Evolutionary conservation across 1,140 invertebrate genomes (phyloP), one percentile per base, ranked within the genome.

Genomic region (Drosophila parabipectinata): DNA sequence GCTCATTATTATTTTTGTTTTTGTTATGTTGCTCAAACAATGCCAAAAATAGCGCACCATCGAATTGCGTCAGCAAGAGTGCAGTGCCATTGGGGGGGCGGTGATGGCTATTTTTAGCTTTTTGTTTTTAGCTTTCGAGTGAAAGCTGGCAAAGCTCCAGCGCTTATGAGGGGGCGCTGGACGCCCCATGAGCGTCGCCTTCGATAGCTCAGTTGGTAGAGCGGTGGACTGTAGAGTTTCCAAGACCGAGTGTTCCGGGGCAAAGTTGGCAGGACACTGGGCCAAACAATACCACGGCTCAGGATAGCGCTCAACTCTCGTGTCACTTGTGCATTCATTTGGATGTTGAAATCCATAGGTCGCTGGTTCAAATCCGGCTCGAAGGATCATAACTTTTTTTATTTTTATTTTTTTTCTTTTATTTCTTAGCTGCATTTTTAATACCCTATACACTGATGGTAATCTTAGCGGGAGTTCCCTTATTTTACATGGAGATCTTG

Each of bases 401-500:
- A 14, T 6, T 18, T 48, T 2, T 45, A 2, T 15, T 44, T 47
- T 10, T 26, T 48, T 39, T 44, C 24, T 24, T n/a, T 37, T 9
- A 37, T n/a, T 37, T 37, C 2, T 39, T 30, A 96, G 96, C 95
- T 48, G 96, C 96, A 18, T 97, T 97, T 91, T 92, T 96, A 1
- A 93, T 96, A 30, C 96, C 96, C 1, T 97, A 96, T 83, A 92
- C 96, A 14, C 77, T 96, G 51, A 96, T 96, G 92, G 92, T 96
- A 6, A 91, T 97, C 10, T 92, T 97, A 37, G 96, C 96, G 80
- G 97, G 97, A 2, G 94, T 98, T 15, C 97, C 97, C 0, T 91
- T 98, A 7, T 98, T 98, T 91, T 98, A 97, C 90, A 94, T 98
- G 94, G 97, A 98, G 92, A 94, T 97, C 1, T 95, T 96, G 2